Percentiles rank a stretch among this genome's conserved stretches.
Conservation (phyloP, 2,888 invertebrate genomes). For the Watsonalla binaria region DNA sequence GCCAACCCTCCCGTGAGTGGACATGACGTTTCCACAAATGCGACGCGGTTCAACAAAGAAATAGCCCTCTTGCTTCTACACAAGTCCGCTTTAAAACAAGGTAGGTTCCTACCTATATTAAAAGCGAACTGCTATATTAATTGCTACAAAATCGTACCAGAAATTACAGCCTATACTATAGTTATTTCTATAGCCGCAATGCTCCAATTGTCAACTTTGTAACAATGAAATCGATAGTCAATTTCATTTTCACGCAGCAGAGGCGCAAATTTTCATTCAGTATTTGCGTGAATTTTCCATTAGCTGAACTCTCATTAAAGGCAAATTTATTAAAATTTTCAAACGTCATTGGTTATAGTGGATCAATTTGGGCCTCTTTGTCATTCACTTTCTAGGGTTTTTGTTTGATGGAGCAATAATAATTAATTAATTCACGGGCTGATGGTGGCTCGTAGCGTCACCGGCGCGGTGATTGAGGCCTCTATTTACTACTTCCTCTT, state of each 20-base stretch:
- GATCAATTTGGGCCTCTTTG: conserved; percentile 40
- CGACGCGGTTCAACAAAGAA: conserved; percentile 43
- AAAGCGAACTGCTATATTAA: not conserved
- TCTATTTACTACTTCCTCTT: conserved; percentile 57
- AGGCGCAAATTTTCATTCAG: not conserved
- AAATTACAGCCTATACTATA: not conserved
- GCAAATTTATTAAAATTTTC: conserved; percentile 17
- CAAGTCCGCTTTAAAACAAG: conserved; percentile 2
- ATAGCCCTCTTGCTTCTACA: conserved; percentile 20
- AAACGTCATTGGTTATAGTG: conserved; percentile 15
- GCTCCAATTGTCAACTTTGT: not conserved
- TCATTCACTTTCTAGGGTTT: conserved; percentile 43
- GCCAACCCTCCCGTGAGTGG: conserved; percentile 42
- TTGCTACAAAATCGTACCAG: not conserved
- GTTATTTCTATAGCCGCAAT: not conserved
- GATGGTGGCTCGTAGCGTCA: conserved; percentile 15
- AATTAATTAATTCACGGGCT: conserved; percentile 52
- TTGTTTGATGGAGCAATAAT: conserved; percentile 55
- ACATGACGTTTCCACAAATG: conserved; percentile 41
- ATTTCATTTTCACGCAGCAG: not conserved
- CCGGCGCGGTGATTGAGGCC: conserved; percentile 14
- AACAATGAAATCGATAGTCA: not conserved
- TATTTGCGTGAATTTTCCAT: not conserved
- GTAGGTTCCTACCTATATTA: not conserved
- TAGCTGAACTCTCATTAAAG: not conserved